Conservation (phyloP, 2,888 invertebrate species). For the Epistrophe eligans region DNA sequence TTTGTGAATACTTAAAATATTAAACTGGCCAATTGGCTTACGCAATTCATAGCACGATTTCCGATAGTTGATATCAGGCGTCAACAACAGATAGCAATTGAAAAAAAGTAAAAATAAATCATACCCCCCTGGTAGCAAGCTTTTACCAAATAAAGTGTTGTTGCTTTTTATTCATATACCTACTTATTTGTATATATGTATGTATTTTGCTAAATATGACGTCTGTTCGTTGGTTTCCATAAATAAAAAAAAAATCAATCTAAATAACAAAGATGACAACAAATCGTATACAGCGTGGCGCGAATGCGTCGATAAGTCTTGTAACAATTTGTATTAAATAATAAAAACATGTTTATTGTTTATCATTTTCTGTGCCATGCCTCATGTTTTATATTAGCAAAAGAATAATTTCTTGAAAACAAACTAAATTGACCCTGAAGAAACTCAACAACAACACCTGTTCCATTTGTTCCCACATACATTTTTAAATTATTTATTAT, state of each 20-base stretch:
- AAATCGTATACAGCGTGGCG: constrained; percentile 1
- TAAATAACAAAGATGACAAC: constrained; percentile 28
- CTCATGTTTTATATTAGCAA: neutral
- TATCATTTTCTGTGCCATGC: constrained; percentile 32
- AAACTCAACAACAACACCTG: constrained; percentile 37
- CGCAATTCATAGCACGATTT: constrained; percentile 44
- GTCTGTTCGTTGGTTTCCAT: constrained; percentile 13
- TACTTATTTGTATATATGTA: neutral
- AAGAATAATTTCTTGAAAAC: constrained; percentile 4
- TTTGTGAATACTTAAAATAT: no score
- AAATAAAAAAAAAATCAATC: neutral
- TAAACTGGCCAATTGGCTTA: constrained; percentile 15
- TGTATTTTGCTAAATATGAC: constrained; percentile 8
- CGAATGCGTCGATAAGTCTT: constrained; percentile 10
- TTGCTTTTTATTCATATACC: neutral
- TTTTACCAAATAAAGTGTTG: constrained; percentile 6
- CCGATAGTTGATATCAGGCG: constrained; percentile 17
- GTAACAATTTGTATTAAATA: constrained; percentile 14
- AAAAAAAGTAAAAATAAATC: constrained; percentile 37
- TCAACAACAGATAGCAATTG: constrained; percentile 32
- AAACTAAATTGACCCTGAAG: constrained; percentile 40
- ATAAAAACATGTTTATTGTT: constrained; percentile 70
- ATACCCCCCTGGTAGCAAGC: constrained; percentile 46
- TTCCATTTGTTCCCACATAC: constrained; percentile 29
- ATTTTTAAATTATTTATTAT: constrained; percentile 1